Evolutionary conservation across 2,888 invertebrate genomes (phyloP).

Genomic region (Ochropleura leucogaster): DNA sequence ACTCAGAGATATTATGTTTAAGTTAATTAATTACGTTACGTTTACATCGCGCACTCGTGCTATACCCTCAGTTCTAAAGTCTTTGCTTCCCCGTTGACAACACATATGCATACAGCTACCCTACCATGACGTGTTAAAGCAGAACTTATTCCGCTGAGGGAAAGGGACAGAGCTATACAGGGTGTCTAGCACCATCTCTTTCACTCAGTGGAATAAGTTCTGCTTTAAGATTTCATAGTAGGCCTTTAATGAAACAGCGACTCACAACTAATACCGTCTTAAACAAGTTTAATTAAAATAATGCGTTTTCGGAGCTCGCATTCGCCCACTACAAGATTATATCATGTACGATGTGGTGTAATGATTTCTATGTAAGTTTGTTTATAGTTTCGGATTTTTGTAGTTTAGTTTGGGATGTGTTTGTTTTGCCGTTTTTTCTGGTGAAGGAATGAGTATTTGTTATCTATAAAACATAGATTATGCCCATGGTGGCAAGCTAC

Average conservation of each 20-base stretch:
- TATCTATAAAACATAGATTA: neutral
- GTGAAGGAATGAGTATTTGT: neutral
- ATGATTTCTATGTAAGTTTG: conserved; percentile 26
- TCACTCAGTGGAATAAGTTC: too few species aligned
- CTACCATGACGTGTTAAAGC: too few species aligned
- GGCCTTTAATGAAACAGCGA: conserved; percentile 54
- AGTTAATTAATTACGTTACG: too few species aligned
- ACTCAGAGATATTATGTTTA: too few species aligned
- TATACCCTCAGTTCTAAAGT: conserved; percentile 8
- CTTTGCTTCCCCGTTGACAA: conserved; percentile 29
- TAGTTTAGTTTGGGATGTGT: neutral
- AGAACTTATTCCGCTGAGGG: too few species aligned
- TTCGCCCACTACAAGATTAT: conserved; percentile 48
- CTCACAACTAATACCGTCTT: conserved; percentile 56
- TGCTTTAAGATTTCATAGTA: too few species aligned
- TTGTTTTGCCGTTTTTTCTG: neutral
- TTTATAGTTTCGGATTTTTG: neutral
- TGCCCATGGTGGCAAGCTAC: neutral
- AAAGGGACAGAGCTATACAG: too few species aligned
- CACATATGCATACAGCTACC: conserved; percentile 50
- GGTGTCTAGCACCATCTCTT: too few species aligned
- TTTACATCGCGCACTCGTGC: too few species aligned
- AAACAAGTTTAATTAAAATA: conserved; percentile 73
- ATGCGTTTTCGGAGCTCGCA: conserved; percentile 64
- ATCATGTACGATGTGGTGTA: conserved; percentile 43